Evolutionary conservation across 2,113 vertebrate genomes (phyloP), one percentile per base, ranked within the genome.

Genomic region (Genyomyrus donnyi): DNA sequence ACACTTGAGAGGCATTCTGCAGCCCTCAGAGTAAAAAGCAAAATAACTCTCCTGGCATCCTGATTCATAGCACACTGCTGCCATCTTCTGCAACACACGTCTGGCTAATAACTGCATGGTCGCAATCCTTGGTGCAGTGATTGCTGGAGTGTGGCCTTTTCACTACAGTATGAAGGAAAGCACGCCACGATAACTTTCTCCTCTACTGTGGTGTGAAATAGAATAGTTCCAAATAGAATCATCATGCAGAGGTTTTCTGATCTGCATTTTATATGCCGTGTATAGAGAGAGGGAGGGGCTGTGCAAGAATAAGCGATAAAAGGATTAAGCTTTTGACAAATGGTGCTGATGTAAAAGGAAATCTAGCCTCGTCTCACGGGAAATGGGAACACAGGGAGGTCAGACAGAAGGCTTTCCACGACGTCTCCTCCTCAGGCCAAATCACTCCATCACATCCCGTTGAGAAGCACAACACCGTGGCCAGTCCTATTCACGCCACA

Each of bases 11-110:
- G 13, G 31, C 17, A 13, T 24, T 56, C 15, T 5, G 27, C 27
- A 58, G 50, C 50, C 50, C 39, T 17, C 50, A 1, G 89, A 56
- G 77, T 7, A 74, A 45, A n/a, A 35, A 17, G 21, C 19, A 1
- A 89, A 21, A 42, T 89, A 15, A 56, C n/a, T 35, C 35, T 56
- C 13, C 24, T 15, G 31, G 15, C 35, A 15, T 52, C 15, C 27
- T 11, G 35, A 89, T 58, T 35, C 35, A 27, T 24, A 58, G 89
- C 77, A 84, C 89, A 56, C 50, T 89, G 50, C 89, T 89, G 89
- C 89, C 89, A 89, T 83, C 89, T 85, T 39, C 89, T 58, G 89
- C 19, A 27, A 7, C 17, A 6, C 5, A 13, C 27, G 8, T 17
- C 11, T 21, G 39, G 49, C 49, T 27, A 50, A 80, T 39, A 42